Evolutionary conservation across 2,797 vertebrate species (phyloP).

Genomic region (Antennarius maculatus): DNA sequence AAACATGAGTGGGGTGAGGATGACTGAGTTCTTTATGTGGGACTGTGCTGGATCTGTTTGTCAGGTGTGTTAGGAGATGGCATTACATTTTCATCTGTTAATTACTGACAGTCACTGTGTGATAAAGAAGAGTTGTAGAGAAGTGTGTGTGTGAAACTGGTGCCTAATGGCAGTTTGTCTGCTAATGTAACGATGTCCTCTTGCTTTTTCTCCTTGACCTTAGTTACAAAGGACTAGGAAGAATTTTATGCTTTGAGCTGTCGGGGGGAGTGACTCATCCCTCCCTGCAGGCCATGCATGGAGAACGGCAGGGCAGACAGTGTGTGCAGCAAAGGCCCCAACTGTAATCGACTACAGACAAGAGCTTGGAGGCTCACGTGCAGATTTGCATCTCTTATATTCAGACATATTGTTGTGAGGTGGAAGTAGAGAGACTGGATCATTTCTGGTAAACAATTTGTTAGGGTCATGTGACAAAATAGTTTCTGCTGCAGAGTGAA

Average conservation of each 20-base stretch:
- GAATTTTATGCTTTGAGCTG: conserved; percentile 61
- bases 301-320: conserved; percentile 49
- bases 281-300: conserved; percentile 52
- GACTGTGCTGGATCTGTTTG: neutral
- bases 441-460: conserved; percentile 22
- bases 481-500: conserved; percentile 15
- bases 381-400: conserved; percentile 25
- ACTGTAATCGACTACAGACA: conserved; percentile 51
- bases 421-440: conserved; percentile 31
- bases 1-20: neutral
- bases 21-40: neutral
- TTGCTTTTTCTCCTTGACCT: conserved; percentile 36
- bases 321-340: conserved; percentile 35
- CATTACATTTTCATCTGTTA: neutral
- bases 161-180: neutral
- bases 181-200: conserved; percentile 25
- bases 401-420: conserved; percentile 22
- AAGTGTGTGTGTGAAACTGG: no score
- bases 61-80: neutral
- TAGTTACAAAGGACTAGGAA: conserved; percentile 41
- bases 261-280: conserved; percentile 69
- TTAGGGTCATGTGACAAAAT: conserved; percentile 21
- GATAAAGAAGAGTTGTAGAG: no score
- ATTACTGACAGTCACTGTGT: no score
- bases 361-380: neutral